Conservation (phyloP, 2,113 vertebrate genomes). For the Buteo buteo region DNA sequence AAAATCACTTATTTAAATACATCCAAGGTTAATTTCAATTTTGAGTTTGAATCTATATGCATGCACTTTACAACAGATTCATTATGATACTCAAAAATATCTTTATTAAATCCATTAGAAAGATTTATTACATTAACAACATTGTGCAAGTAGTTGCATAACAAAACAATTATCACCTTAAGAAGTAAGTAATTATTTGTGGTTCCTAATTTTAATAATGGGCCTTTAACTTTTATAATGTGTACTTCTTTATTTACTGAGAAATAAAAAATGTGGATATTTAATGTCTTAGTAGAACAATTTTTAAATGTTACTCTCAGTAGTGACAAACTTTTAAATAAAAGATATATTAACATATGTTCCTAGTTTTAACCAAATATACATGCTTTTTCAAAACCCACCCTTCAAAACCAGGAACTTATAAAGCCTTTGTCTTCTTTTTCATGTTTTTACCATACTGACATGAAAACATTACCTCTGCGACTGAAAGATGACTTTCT, state of each 20-base stretch:
- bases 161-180: background rate
- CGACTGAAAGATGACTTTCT: background rate
- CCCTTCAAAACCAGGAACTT: background rate
- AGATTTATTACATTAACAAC: background rate
- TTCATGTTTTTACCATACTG: background rate
- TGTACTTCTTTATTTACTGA: background rate
- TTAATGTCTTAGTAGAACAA: background rate
- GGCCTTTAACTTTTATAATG: background rate
- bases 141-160: background rate
- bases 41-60: background rate
- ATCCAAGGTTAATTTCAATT: slow-evolving; percentile 20
- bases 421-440: background rate
- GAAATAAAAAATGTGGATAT: background rate
- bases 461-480: background rate
- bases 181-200: background rate
- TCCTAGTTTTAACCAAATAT: background rate
- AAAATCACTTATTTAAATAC: slow-evolving; percentile 25
- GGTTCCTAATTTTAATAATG: background rate
- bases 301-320: background rate
- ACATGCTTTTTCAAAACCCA: background rate
- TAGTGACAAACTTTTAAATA: background rate
- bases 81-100: background rate
- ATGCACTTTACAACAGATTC: background rate
- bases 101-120: background rate
- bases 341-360: background rate